phyloP scores from a whole-genome alignment of 2,113 vertebrate genomes.

The Amphiprion ocellaris region DNA sequence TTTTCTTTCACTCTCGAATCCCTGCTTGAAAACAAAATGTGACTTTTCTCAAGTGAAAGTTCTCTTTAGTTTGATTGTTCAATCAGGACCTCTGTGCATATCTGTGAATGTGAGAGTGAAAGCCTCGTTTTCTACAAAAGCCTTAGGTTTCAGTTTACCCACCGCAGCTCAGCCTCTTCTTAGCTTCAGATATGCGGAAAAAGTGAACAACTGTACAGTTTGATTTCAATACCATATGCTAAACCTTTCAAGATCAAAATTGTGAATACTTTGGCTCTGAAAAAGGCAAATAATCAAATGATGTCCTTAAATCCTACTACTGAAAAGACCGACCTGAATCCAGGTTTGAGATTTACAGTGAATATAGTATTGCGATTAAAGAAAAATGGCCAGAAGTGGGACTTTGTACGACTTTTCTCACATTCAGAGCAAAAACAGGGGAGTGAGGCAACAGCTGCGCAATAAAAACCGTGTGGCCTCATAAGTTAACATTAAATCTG shows the following conservation, averaged over 20 bases:
- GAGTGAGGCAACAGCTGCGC: slow-evolving; percentile 70
- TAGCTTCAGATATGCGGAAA: slow-evolving; percentile 45
- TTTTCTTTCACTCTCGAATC: slow-evolving; percentile 27
- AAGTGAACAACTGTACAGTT: slow-evolving; percentile 35
- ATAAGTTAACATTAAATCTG: slow-evolving; percentile 68
- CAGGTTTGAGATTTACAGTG: slow-evolving; percentile 65
- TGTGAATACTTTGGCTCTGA: slow-evolving; percentile 38
- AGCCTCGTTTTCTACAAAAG: slow-evolving; percentile 2
- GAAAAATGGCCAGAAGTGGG: slow-evolving; percentile 52
- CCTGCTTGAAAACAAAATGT: slow-evolving; percentile 5
- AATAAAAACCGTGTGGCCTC: slow-evolving; percentile 77
- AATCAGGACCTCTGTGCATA: background rate
- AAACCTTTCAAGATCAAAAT: slow-evolving; percentile 62
- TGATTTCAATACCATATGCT: slow-evolving; percentile 64
- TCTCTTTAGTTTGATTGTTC: background rate
- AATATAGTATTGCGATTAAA: slow-evolving; percentile 37
- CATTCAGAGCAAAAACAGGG: slow-evolving; percentile 53
- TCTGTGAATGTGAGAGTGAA: background rate
- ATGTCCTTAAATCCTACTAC: slow-evolving; percentile 52
- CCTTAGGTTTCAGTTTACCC: slow-evolving; percentile 2
- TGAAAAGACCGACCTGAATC: slow-evolving; percentile 56
- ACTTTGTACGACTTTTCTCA: slow-evolving; percentile 67
- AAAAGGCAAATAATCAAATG: slow-evolving; percentile 60
- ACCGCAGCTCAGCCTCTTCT: slow-evolving; percentile 11
- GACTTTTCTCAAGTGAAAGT: background rate